These are phyloP conservation scores for Cynaeus angustus DNA, from an alignment of 2,888 invertebrate genomes.

Conservation along the genomic window DNA sequence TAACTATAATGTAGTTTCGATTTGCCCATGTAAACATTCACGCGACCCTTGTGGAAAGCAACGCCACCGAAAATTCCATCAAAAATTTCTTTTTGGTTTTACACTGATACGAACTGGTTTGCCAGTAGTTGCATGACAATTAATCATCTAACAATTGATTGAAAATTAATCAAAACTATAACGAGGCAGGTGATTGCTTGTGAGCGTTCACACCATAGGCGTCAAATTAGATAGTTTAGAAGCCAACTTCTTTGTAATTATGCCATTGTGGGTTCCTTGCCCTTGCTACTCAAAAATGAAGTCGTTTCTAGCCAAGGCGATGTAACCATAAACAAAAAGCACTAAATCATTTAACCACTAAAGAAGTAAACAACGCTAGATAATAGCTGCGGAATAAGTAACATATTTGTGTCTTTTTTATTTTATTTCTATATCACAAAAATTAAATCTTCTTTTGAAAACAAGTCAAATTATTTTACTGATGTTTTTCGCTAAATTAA, in stretches of 20 bases:
- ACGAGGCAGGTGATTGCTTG: constrained; percentile 73
- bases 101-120: constrained; percentile 24
- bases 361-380: too few species aligned
- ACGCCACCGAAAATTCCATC: constrained; percentile 46
- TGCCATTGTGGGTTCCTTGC: constrained; percentile 53
- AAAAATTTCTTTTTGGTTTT: constrained; percentile 40
- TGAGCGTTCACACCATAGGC: constrained; percentile 71
- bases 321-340: not conserved
- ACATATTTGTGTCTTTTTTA: too few species aligned
- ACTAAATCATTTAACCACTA: not conserved
- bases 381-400: too few species aligned
- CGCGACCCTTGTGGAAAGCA: constrained; percentile 51
- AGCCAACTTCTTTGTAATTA: constrained; percentile 61
- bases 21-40: constrained; percentile 68
- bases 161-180: constrained; percentile 73
- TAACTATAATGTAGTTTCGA: constrained; percentile 68
- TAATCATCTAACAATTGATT: constrained; percentile 72
- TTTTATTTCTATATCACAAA: too few species aligned
- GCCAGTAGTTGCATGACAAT: constrained; percentile 60
- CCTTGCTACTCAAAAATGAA: constrained; percentile 15
- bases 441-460: too few species aligned
- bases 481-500: too few species aligned
- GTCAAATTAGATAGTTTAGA: constrained; percentile 70
- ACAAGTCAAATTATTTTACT: too few species aligned
- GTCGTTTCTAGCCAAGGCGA: not conserved